Evolutionary conservation across 2,888 invertebrate species (phyloP).

Genomic region (Helobdella robusta): DNA sequence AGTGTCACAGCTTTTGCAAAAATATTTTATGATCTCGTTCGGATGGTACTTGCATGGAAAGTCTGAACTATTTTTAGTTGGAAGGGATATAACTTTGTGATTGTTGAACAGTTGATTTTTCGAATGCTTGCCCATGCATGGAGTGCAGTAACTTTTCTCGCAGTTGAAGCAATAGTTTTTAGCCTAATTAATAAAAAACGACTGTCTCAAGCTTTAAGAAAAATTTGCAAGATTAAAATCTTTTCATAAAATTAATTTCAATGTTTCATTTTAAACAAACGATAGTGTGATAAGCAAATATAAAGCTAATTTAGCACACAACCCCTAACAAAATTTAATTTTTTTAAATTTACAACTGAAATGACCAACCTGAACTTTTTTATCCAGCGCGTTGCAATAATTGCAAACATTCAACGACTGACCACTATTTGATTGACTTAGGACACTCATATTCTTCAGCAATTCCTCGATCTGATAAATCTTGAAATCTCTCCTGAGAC

Average conservation of each 20-base stretch:
- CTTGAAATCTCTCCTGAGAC: constrained; percentile 36
- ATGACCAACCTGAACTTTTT: constrained; percentile 20
- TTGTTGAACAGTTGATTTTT: constrained; percentile 34
- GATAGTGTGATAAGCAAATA: not conserved
- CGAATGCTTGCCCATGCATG: constrained; percentile 32
- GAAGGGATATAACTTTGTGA: constrained; percentile 31
- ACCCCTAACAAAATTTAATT: no score
- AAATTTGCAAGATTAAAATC: no score
- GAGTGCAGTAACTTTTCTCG: constrained; percentile 34
- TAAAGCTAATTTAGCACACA: not conserved
- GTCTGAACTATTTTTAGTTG: constrained; percentile 11
- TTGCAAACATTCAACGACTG: constrained; percentile 28
- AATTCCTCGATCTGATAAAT: constrained; percentile 37
- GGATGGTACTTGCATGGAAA: constrained; percentile 32
- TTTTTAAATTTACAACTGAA: no score
- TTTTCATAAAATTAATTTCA: no score
- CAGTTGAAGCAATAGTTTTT: constrained; percentile 33
- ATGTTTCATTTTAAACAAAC: no score
- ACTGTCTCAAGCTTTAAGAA: no score
- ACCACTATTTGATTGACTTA: not conserved
- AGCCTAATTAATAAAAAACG: constrained; percentile 15
- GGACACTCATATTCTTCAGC: constrained; percentile 33
- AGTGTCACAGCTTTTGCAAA: constrained; percentile 33
- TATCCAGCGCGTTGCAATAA: constrained; percentile 32
- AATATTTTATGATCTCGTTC: constrained; percentile 30